phyloP scores from a whole-genome alignment of 2,888 invertebrate species.

The Sesia apiformis region DNA sequence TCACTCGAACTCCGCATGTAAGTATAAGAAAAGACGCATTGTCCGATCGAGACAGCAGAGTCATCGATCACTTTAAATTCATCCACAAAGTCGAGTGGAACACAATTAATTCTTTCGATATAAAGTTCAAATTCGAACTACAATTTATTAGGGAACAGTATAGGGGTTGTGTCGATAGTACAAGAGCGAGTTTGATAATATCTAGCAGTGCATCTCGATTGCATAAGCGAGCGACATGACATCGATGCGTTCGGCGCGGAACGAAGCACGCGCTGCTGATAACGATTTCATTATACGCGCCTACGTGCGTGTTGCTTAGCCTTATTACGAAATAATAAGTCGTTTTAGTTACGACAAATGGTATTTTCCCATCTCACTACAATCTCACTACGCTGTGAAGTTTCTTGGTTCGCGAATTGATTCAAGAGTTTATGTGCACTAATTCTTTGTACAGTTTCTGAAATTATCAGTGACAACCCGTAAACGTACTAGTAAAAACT shows the following conservation, averaged over 20 bases:
- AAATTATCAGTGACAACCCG: too few species aligned
- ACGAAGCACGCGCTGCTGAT: slow-evolving; percentile 16
- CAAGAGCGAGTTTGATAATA: slow-evolving; percentile 25
- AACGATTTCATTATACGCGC: slow-evolving; percentile 6
- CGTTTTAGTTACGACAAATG: too few species aligned
- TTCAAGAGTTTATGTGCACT: too few species aligned
- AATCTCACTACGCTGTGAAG: too few species aligned
- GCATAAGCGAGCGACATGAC: slow-evolving; percentile 37
- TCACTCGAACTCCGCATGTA: slow-evolving; percentile 1
- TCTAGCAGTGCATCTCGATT: slow-evolving; percentile 45
- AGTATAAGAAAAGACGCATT: slow-evolving; percentile 13
- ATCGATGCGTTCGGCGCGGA: slow-evolving; percentile 27
- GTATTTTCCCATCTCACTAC: too few species aligned
- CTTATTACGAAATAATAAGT: background rate
- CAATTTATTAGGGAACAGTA: slow-evolving; percentile 1
- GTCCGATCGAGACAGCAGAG: slow-evolving; percentile 6
- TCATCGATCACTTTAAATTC: background rate
- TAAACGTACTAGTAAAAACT: too few species aligned
- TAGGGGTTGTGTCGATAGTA: slow-evolving; percentile 12
- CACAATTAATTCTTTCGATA: background rate
- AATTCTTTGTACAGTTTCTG: too few species aligned
- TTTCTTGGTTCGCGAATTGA: too few species aligned
- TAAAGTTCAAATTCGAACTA: background rate
- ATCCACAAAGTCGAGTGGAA: background rate
- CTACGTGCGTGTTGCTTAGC: background rate